Evolutionary conservation across 2,113 vertebrate genomes (phyloP).

Genomic region (Trematocara zebra): DNA sequence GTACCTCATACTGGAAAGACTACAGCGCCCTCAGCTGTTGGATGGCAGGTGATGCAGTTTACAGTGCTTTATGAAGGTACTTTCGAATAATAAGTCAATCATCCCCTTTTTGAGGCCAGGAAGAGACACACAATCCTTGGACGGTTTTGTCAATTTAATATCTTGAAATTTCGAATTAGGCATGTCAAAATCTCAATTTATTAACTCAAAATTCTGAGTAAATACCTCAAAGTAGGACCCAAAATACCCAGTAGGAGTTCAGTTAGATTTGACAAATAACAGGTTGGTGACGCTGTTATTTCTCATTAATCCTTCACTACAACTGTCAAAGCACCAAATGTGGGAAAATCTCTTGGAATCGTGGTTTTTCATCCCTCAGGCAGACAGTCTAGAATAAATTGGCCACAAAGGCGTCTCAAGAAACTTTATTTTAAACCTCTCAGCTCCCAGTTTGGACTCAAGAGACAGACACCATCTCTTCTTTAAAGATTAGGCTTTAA

Average conservation of each 20-base stretch:
- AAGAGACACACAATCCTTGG: neutral
- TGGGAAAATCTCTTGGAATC: neutral
- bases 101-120: neutral
- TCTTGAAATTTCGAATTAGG: neutral
- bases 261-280: neutral
- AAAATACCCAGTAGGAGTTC: neutral
- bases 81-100: neutral
- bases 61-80: neutral
- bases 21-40: slow-evolving; percentile 33
- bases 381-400: neutral
- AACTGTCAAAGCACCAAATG: neutral
- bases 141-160: fast-evolving
- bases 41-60: neutral
- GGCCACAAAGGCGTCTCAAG: neutral
- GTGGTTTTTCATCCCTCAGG: neutral
- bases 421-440: neutral
- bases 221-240: neutral
- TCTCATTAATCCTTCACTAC: neutral
- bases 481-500: neutral
- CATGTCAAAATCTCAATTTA: neutral
- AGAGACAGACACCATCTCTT: neutral
- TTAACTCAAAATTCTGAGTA: neutral
- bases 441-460: neutral
- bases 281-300: neutral
- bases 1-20: neutral